Percentiles rank a stretch among this genome's conserved stretches.
Conservation (phyloP, 2,888 invertebrate genomes). For the Matsumyia berberina region DNA sequence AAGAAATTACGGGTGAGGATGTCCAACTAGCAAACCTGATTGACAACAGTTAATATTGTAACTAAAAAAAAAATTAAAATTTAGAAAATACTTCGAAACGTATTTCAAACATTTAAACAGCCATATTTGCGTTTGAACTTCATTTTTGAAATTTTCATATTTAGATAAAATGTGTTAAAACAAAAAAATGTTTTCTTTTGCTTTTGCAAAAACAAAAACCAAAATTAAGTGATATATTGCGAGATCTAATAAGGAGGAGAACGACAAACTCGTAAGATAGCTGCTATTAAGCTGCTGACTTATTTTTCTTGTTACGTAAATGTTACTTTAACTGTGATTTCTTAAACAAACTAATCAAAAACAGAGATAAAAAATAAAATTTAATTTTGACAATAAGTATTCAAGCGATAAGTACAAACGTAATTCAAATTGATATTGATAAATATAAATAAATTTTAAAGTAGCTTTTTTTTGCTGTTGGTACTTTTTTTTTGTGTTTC, state of each 20-base stretch:
- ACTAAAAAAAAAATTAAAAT: slow-evolving; percentile 65
- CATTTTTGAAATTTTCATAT: slow-evolving; percentile 83
- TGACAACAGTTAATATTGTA: slow-evolving; percentile 71
- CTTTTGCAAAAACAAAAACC: slow-evolving; percentile 20
- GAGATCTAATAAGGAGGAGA: slow-evolving; percentile 34
- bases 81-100: slow-evolving; percentile 56
- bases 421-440: slow-evolving; percentile 12
- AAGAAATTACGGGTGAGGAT: slow-evolving; percentile 18
- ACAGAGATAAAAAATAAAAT: not conserved
- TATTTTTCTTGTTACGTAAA: not conserved
- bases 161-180: slow-evolving; percentile 38
- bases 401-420: slow-evolving; percentile 44
- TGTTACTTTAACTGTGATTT: not conserved
- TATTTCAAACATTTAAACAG: slow-evolving; percentile 83
- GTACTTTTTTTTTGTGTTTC: slow-evolving; percentile 35
- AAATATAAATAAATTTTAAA: slow-evolving; percentile 33
- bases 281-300: not conserved
- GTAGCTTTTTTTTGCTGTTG: slow-evolving; percentile 46
- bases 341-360: slow-evolving; percentile 1
- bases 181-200: slow-evolving; percentile 25
- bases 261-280: slow-evolving; percentile 19
- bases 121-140: slow-evolving; percentile 84
- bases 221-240: slow-evolving; percentile 1
- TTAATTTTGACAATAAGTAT: slow-evolving; percentile 15
- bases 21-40: slow-evolving; percentile 61